Percentiles rank a stretch among this genome's conserved stretches.
phyloP scores from a whole-genome alignment of 2,797 vertebrate genomes.

The Cossypha dichroa region DNA sequence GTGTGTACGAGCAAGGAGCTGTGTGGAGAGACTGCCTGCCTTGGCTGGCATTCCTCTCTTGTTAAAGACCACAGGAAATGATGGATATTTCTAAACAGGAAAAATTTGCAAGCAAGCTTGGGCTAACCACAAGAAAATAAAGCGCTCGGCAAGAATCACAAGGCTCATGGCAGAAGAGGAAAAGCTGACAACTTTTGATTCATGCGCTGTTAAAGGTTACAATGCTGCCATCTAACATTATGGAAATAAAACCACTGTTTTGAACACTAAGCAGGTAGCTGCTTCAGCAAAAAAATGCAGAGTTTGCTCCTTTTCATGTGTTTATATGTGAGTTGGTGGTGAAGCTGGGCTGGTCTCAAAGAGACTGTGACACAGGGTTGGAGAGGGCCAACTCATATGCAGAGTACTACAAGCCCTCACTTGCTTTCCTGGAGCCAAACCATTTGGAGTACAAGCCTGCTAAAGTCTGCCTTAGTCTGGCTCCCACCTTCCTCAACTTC shows the following conservation, averaged over 20 bases:
- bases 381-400: fast-evolving
- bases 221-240: not conserved
- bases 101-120: conserved; percentile 43
- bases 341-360: not conserved
- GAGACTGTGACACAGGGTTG: not conserved
- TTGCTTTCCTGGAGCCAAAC: not conserved
- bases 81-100: conserved; percentile 27
- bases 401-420: fast-evolving
- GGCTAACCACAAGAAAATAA: conserved; percentile 21
- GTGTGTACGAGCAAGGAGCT: fast-evolving
- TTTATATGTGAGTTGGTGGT: not conserved
- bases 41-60: not conserved
- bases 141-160: not conserved
- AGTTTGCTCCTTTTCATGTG: not conserved
- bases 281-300: not conserved
- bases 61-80: conserved; percentile 30
- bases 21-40: not conserved
- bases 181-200: conserved; percentile 42
- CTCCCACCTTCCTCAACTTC: not conserved
- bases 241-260: not conserved
- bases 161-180: not conserved
- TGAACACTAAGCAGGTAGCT: not conserved
- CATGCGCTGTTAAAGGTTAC: not conserved
- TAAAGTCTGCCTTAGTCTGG: not conserved
- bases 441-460: not conserved